Evolutionary conservation across 2,888 invertebrate genomes (phyloP), one percentile per base, ranked within the genome.

Genomic region (Anthophora plumipes): DNA sequence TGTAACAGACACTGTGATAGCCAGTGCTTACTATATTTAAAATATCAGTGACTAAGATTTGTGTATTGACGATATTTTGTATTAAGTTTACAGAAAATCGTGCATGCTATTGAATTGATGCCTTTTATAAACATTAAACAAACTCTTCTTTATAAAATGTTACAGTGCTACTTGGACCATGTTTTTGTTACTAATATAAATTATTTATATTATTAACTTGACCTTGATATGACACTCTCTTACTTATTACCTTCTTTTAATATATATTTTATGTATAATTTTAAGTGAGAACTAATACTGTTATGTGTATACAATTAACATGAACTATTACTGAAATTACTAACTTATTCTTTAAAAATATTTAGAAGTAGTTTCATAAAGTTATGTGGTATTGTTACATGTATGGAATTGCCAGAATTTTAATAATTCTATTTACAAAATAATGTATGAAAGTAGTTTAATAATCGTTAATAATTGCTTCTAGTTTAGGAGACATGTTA

Each of bases 1-100:
- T 68, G 22, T 79, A 84, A 77, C 71, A 79, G 78, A 86, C 82
- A 75, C 75, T 83, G 83, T 83, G 84, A 77, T 84, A 80, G 72
- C 50, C 80, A 84, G 83, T 74, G 74, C 55, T 84, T 68, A 73
- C 41, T 73, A 61, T 55, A 71, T 50, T 72, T 73, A 39, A 69
- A 77, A 78, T 86, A 81, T 80, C 85, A 79, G 67, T 77, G 59
- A 50, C 78, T 67, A 70, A 70, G 25, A 52, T 61, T 73, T 68
- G 14, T 48, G 25, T 54, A 48, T 39, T 48, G 9, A 48, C 59
- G 43, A 70, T 59, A 57, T n/a, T 48, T 55, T 55, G 31, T 59
- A 55, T 50, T 63, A 50, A 46, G 48, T 61, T 52, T 43, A 22
- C 17, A 60, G 7, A 54, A 48, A 74, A 20, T 67, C 61, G 4